Evolutionary conservation across 2,888 invertebrate species (phyloP).

Genomic region (Meiosimyza decipiens): DNA sequence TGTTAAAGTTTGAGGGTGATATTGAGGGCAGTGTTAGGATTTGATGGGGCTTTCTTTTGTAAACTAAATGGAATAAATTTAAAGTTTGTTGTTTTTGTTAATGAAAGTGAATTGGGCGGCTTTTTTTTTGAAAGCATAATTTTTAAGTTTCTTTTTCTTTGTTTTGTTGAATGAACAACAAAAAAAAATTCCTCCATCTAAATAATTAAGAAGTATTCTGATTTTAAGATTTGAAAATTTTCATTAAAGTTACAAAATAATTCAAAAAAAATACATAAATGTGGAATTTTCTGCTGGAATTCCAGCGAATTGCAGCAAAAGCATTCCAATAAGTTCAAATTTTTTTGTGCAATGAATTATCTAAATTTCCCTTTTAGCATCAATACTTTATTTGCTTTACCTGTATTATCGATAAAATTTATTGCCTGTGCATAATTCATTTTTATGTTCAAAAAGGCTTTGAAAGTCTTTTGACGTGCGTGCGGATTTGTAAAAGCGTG

Average conservation of each 20-base stretch:
- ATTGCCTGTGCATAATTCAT: background rate
- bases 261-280: background rate
- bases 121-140: background rate
- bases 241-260: background rate
- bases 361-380: too few relatives aligned
- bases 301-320: too few relatives aligned
- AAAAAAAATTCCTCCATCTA: background rate
- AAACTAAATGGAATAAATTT: background rate
- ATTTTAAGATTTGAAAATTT: background rate
- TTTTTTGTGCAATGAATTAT: too few relatives aligned
- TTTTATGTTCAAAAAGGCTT: background rate
- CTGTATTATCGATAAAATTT: background rate
- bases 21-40: too few relatives aligned
- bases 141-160: background rate
- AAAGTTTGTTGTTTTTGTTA: background rate
- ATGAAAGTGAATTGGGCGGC: background rate
- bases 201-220: slow-evolving; percentile 1
- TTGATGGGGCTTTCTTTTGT: too few relatives aligned
- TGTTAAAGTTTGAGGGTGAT: too few relatives aligned
- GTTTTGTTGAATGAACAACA: background rate
- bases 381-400: background rate
- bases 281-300: too few relatives aligned
- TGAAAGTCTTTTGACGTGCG: too few relatives aligned
- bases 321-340: too few relatives aligned
- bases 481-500: too few relatives aligned